Evolutionary conservation across 2,888 invertebrate genomes (phyloP).

Genomic region (Merodon equestris): DNA sequence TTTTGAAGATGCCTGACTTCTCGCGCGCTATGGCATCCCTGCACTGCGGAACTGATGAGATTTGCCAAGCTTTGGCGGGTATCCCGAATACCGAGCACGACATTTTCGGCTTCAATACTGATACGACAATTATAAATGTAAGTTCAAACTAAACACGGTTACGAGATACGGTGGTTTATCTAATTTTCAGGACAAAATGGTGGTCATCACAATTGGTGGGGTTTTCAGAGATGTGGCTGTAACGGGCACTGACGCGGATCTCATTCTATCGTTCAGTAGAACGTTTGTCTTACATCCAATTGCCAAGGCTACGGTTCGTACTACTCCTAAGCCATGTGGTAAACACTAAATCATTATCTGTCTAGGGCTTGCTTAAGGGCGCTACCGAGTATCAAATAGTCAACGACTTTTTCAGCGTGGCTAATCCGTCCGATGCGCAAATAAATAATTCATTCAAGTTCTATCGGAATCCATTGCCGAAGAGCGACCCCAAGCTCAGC

Average conservation of each 20-base stretch:
- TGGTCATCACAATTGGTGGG: constrained; percentile 69
- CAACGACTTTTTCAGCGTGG: constrained; percentile 74
- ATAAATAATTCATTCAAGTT: constrained; percentile 72
- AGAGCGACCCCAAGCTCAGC: constrained; percentile 57
- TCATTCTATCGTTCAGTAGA: constrained; percentile 70
- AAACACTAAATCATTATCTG: neutral
- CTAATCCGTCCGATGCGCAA: constrained; percentile 72
- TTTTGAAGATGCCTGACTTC: constrained; percentile 70
- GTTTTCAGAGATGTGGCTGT: constrained; percentile 70
- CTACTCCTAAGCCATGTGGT: neutral
- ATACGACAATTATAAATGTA: constrained; percentile 70
- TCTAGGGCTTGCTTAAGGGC: constrained; percentile 72
- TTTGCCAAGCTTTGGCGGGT: constrained; percentile 72
- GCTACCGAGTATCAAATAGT: constrained; percentile 71
- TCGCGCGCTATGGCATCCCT: constrained; percentile 70
- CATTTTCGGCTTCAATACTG: constrained; percentile 72
- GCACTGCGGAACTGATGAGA: constrained; percentile 72
- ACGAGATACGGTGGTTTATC: no score
- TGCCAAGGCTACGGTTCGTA: constrained; percentile 65
- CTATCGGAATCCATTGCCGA: constrained; percentile 51
- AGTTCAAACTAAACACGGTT: constrained; percentile 13
- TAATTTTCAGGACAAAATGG: constrained; percentile 69
- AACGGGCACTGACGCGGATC: constrained; percentile 70
- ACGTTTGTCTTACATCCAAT: constrained; percentile 70
- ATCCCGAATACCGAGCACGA: constrained; percentile 73